These are phyloP conservation scores for Harpalus rufipes DNA, from an alignment of 2,888 invertebrate species.

Conservation along the genomic window DNA sequence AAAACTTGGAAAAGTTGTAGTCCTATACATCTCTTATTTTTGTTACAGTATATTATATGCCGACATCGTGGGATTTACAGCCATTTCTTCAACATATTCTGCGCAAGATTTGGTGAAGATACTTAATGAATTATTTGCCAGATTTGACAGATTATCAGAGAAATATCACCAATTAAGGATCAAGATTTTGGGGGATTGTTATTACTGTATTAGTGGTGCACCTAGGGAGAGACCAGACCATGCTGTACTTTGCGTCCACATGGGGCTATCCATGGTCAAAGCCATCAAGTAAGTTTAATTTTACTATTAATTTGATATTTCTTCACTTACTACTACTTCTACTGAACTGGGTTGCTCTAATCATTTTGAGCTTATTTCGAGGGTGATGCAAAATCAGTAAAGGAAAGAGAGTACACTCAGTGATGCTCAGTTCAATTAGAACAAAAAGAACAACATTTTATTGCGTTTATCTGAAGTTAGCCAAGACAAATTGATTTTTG, in stretches of 20 bases:
- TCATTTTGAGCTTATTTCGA: too few relatives aligned
- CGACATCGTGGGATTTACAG: slow-evolving; percentile 98
- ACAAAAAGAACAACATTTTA: too few relatives aligned
- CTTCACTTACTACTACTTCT: too few relatives aligned
- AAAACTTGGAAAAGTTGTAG: not conserved
- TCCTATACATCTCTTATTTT: not conserved
- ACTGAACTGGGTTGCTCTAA: too few relatives aligned
- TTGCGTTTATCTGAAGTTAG: too few relatives aligned
- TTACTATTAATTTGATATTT: not conserved
- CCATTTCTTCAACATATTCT: slow-evolving; percentile 95
- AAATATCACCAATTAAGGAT: slow-evolving; percentile 96
- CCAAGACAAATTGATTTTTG: too few relatives aligned
- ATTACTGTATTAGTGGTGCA: slow-evolving; percentile 98
- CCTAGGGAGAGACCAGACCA: slow-evolving; percentile 94
- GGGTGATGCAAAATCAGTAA: too few relatives aligned
- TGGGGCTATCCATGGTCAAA: slow-evolving; percentile 98
- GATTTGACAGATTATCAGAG: slow-evolving; percentile 95
- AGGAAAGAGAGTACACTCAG: too few relatives aligned
- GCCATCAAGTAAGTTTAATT: slow-evolving; percentile 90
- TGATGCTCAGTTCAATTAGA: too few relatives aligned
- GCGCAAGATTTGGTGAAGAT: slow-evolving; percentile 97
- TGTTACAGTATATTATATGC: slow-evolving; percentile 93
- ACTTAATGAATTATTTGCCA: slow-evolving; percentile 96
- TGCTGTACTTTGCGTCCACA: slow-evolving; percentile 95
- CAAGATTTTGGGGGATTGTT: slow-evolving; percentile 97